Percentiles rank a stretch among this genome's conserved stretches.
These are phyloP conservation scores for Diploscapter pachys DNA, from an alignment of 1,140 invertebrate species.

Conservation along the genomic window DNA sequence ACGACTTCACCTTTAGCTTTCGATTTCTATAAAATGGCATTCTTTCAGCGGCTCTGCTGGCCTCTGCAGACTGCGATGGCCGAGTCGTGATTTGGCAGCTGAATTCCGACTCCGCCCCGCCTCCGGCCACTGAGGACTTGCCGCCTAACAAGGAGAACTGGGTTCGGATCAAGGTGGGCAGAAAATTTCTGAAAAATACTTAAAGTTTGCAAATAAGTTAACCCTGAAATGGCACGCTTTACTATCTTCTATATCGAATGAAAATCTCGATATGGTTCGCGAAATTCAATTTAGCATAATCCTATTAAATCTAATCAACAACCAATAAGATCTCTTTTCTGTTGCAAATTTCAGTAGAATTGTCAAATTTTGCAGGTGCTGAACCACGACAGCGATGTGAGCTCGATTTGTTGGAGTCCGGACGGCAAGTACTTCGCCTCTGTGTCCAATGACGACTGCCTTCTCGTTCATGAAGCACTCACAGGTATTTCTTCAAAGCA, in stretches of 20 bases:
- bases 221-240: no score
- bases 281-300: no score
- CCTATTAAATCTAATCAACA: no score
- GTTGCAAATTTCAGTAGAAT: not conserved
- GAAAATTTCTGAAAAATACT: not conserved
- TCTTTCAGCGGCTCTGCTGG: slow-evolving; percentile 30
- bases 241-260: no score
- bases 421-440: slow-evolving; percentile 19
- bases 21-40: no score
- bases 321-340: not conserved
- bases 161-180: slow-evolving; percentile 26
- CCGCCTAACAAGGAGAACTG: slow-evolving; percentile 42
- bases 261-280: no score
- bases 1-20: no score
- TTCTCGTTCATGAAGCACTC: slow-evolving; percentile 32
- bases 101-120: slow-evolving; percentile 11
- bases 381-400: slow-evolving; percentile 39
- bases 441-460: slow-evolving; percentile 35
- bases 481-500: slow-evolving; percentile 13
- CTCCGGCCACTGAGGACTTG: slow-evolving; percentile 29
- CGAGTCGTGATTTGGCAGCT: slow-evolving; percentile 33
- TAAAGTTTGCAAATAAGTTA: no score
- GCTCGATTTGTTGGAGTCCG: slow-evolving; percentile 26
- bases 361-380: slow-evolving; percentile 1
- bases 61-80: slow-evolving; percentile 38